Base-by-base conservation (phyloP, 2,888 invertebrate genomes). In the Lamellibrachia columna region DNA sequence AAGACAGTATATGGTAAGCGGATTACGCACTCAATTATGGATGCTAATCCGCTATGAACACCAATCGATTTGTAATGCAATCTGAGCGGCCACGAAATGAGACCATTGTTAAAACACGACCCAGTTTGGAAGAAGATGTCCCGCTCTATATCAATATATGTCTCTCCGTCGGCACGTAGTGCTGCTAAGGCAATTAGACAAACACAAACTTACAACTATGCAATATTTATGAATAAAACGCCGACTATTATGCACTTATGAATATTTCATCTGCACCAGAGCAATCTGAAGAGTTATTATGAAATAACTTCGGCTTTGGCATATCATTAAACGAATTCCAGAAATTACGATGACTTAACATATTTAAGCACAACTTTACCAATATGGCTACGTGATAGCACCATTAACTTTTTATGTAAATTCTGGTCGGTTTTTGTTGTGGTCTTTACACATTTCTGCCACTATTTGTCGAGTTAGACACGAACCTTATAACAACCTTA, bases 31-130 rank as follows among this genome's bases (percentile, higher is more conserved):
- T 75, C 22, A 6, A 75, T 75, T 75, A 75, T 75, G 75, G 75
- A 75, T 75, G 75, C 22, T 75, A 75, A 75, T 75, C 75, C 75
- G n/a, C 75, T 75, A 75, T 75, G 75, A 75, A 75, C 75, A 75
- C 75, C 22, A 75, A 75, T 75, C 75, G 75, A 75, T 22, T 9
- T 55, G 75, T 75, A 4, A 15, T 11, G 15, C 60, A 4, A 22
- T 60, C 60, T 60, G 11, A 15, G 60, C 15, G 15, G 60, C 60
- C 22, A 22, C 75, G 22, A 75, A 22, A 75, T 22, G 75, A 75
- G 15, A 75, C 75, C 75, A 75, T 0, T 22, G 75, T 22, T 75
- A 75, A 75, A n/a, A 75, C 75, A 75, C 11, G 75, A 22, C 22
- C 75, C 15, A 4, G 6, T 75, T 75, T 75, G 75, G n/a, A 6